Conservation (phyloP, 2,113 vertebrate species). For the Tachysurus vachellii region DNA sequence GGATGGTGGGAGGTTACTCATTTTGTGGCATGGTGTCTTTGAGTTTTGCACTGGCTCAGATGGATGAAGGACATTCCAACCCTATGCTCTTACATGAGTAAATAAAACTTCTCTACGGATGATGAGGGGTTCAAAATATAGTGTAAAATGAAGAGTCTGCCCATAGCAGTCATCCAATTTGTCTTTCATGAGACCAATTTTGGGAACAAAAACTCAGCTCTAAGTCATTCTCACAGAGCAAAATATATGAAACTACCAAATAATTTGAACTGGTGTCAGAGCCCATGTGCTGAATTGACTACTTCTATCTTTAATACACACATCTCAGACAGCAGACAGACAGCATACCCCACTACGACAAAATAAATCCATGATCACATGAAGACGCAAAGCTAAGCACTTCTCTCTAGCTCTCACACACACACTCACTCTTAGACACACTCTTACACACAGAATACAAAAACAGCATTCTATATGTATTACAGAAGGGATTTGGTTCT, state of each 20-base stretch:
- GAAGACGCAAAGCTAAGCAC: constrained; percentile 36
- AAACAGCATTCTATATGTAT: not conserved
- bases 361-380: constrained; percentile 34
- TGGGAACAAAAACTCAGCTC: not conserved
- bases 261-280: not conserved
- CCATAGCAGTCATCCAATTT: constrained; percentile 48
- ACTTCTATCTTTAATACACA: constrained; percentile 26
- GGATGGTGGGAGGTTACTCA: constrained; percentile 56
- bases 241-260: constrained; percentile 18
- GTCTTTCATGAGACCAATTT: constrained; percentile 25
- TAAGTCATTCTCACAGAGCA: constrained; percentile 6
- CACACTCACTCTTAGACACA: constrained; percentile 12
- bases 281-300: not conserved
- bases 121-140: constrained; percentile 55
- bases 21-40: constrained; percentile 41
- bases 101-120: constrained; percentile 28
- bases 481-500: not conserved
- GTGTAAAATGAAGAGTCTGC: constrained; percentile 57
- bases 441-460: not conserved
- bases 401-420: not conserved
- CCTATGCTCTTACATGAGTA: constrained; percentile 39
- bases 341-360: constrained; percentile 12
- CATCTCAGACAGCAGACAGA: constrained; percentile 11
- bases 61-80: constrained; percentile 48
- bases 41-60: constrained; percentile 39